Evolutionary conservation across 2,113 vertebrate genomes (phyloP).

Genomic region (Tragelaphus scriptus): DNA sequence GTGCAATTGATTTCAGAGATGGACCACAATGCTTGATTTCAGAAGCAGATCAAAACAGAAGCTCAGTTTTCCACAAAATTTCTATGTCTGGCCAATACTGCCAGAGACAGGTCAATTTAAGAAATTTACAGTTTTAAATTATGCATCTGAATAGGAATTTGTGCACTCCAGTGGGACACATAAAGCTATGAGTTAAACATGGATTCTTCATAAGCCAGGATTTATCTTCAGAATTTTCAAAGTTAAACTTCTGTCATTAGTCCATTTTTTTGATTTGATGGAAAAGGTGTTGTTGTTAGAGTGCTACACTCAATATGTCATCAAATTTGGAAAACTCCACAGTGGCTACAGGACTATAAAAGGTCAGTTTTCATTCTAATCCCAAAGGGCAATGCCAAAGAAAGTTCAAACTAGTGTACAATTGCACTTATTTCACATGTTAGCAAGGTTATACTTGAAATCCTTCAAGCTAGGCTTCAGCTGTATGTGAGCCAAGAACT

Average conservation of each 20-base stretch:
- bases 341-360: not conserved
- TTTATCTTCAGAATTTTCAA: not conserved
- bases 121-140: not conserved
- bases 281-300: not conserved
- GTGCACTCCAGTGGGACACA: not conserved
- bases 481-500: not conserved
- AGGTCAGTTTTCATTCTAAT: not conserved
- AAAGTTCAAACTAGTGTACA: not conserved
- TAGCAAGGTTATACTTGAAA: not conserved
- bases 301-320: not conserved
- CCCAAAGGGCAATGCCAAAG: not conserved
- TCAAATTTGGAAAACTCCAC: not conserved
- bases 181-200: not conserved
- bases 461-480: not conserved
- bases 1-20: not conserved
- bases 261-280: not conserved
- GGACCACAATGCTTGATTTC: not conserved
- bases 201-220: not conserved
- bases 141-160: not conserved
- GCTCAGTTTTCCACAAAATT: not conserved
- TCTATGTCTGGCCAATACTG: not conserved
- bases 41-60: not conserved
- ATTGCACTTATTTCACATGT: not conserved
- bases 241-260: not conserved
- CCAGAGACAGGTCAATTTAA: not conserved